A percentile compares a stretch with the other conserved stretches of the same genome.
Evolutionary conservation across 1,140 invertebrate species (phyloP).

Genomic region (Conopomorpha cramerella): DNA sequence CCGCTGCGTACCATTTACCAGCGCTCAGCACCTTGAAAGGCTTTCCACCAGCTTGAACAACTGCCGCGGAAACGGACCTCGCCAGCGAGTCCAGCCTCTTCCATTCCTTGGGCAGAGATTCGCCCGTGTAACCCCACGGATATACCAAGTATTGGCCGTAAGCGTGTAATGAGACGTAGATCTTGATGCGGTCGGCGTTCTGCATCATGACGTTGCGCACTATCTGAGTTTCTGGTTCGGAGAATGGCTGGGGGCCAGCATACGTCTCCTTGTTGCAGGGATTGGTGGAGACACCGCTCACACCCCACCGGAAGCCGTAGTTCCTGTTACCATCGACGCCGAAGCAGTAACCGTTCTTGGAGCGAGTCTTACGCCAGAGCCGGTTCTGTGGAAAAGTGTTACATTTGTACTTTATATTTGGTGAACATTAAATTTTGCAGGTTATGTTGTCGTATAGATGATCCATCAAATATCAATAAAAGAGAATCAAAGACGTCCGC

Average conservation of each 20-base stretch:
- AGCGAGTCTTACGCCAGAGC: constrained; percentile 66
- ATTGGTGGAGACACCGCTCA: constrained; percentile 66
- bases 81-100: constrained; percentile 28
- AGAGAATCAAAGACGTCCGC: too few relatives aligned
- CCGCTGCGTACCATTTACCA: constrained; percentile 63
- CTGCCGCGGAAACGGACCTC: constrained; percentile 29
- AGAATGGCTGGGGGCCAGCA: constrained; percentile 72
- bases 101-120: constrained; percentile 29
- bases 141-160: constrained; percentile 67
- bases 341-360: constrained; percentile 46
- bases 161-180: constrained; percentile 73
- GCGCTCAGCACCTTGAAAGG: constrained; percentile 59
- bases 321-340: constrained; percentile 73
- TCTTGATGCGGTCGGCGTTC: constrained; percentile 57
- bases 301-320: constrained; percentile 69
- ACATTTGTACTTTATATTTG: too few relatives aligned
- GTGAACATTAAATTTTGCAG: too few relatives aligned
- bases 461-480: too few relatives aligned
- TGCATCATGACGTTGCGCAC: constrained; percentile 63
- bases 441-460: neutral
- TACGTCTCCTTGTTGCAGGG: constrained; percentile 73
- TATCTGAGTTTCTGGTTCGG: constrained; percentile 73
- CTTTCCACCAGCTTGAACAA: constrained; percentile 38
- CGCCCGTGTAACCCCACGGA: constrained; percentile 63
- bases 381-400: constrained; percentile 44